Evolutionary conservation across 2,888 invertebrate genomes (phyloP).

Genomic region (Neoscelio sp.): DNA sequence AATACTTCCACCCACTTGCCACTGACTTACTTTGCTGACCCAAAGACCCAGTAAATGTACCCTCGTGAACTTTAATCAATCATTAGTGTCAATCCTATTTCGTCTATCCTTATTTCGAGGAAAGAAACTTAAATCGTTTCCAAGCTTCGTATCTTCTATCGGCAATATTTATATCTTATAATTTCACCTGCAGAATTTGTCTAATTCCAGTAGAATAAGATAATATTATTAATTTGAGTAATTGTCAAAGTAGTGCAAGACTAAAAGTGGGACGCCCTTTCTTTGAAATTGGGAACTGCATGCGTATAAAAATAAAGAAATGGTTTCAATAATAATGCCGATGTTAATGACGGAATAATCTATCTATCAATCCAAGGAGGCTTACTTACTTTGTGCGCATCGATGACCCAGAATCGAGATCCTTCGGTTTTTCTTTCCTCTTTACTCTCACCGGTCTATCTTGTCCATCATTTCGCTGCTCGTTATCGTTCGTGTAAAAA

Average conservation of each 20-base stretch:
- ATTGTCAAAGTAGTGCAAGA: background rate
- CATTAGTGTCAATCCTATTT: conserved; percentile 50
- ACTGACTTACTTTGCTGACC: conserved; percentile 81
- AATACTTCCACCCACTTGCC: conserved; percentile 64
- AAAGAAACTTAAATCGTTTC: too few species aligned
- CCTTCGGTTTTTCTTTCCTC: conserved; percentile 68
- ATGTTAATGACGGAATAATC: conserved; percentile 2
- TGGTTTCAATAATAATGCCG: background rate
- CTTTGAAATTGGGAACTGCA: background rate
- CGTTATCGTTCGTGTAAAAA: conserved; percentile 61
- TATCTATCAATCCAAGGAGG: background rate
- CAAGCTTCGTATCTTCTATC: too few species aligned
- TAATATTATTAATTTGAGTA: conserved; percentile 1
- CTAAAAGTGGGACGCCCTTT: conserved; percentile 22
- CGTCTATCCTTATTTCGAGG: background rate
- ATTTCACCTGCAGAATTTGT: too few species aligned
- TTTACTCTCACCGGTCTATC: conserved; percentile 66
- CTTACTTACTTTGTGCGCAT: conserved; percentile 39
- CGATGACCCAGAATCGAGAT: conserved; percentile 69
- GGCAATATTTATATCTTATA: too few species aligned
- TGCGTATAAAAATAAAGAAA: background rate
- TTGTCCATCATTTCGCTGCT: conserved; percentile 64
- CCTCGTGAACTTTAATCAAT: conserved; percentile 76
- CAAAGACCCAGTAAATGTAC: conserved; percentile 80
- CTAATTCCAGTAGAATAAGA: too few species aligned